A percentile compares a stretch with the other conserved stretches of the same genome.
Conservation (phyloP, 2,113 vertebrate species). For the Herpetotheres cachinnans region DNA sequence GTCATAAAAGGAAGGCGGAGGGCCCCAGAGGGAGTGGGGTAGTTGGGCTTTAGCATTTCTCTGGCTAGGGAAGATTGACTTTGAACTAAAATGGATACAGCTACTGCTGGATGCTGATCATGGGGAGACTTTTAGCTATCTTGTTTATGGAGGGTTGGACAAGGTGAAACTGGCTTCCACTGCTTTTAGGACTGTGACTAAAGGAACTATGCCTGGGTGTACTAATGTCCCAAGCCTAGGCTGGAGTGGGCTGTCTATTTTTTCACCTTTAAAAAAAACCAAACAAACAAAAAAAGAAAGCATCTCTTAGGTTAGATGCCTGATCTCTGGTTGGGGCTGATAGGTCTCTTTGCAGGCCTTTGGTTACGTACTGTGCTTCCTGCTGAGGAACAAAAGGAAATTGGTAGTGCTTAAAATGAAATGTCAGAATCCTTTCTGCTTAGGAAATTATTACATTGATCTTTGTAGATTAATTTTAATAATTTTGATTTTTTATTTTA, state of each 20-base stretch:
- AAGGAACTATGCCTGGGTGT: not conserved
- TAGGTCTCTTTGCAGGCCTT: not conserved
- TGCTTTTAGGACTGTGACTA: not conserved
- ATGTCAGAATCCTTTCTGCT: not conserved
- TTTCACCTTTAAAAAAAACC: not conserved
- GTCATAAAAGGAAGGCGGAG: slow-evolving; percentile 49
- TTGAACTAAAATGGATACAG: not conserved
- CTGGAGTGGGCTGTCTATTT: not conserved
- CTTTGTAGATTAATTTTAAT: not conserved
- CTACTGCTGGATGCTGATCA: not conserved
- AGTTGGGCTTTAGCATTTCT: not conserved
- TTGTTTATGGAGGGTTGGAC: not conserved
- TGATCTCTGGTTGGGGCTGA: not conserved
- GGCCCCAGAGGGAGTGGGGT: slow-evolving; percentile 10
- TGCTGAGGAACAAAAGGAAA: not conserved
- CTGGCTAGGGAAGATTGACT: not conserved
- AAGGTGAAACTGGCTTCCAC: not conserved
- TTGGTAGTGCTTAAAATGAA: not conserved
- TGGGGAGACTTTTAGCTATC: not conserved
- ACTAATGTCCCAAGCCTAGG: not conserved
- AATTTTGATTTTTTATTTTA: not conserved
- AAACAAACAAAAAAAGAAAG: not conserved
- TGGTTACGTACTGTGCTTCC: not conserved
- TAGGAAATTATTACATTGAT: not conserved
- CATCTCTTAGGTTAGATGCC: not conserved